These are phyloP conservation scores for Heliconius nattereri DNA, from an alignment of 1,140 invertebrate genomes.

Conservation along the genomic window DNA sequence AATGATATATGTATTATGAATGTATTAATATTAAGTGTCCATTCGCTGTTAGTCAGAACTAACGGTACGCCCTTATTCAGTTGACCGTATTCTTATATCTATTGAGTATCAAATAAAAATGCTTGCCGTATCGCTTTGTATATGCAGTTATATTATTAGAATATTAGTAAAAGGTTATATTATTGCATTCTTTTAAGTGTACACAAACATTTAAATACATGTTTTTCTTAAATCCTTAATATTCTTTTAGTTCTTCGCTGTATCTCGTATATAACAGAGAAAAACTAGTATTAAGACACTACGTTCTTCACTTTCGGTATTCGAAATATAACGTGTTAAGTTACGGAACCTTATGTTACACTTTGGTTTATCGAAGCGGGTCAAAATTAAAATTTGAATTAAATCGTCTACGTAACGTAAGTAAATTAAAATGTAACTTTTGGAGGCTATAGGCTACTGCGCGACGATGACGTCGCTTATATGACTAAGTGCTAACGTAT, in stretches of 20 bases:
- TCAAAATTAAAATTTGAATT: background rate
- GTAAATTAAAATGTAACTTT: too few species aligned
- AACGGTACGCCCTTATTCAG: slow-evolving; percentile 31
- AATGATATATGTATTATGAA: slow-evolving; percentile 13
- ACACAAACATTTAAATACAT: background rate
- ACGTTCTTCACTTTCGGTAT: background rate
- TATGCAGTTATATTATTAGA: background rate
- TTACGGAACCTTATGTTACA: background rate
- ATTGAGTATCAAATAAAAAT: slow-evolving; percentile 23
- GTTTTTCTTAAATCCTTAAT: background rate
- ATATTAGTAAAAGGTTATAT: background rate
- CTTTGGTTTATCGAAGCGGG: background rate
- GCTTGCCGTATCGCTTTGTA: background rate
- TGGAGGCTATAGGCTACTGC: background rate
- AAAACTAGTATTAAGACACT: background rate
- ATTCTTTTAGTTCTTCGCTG: background rate
- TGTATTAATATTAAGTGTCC: background rate
- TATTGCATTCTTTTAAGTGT: background rate
- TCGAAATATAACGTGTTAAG: background rate
- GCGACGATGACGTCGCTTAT: too few species aligned
- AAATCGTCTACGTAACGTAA: too few species aligned
- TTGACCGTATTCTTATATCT: slow-evolving; percentile 19
- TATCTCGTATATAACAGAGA: background rate
- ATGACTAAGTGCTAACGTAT: too few species aligned
- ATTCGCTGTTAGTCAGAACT: slow-evolving; percentile 18